Conservation (phyloP, 2,888 invertebrate genomes). For the Chymomyza caudatula region DNA sequence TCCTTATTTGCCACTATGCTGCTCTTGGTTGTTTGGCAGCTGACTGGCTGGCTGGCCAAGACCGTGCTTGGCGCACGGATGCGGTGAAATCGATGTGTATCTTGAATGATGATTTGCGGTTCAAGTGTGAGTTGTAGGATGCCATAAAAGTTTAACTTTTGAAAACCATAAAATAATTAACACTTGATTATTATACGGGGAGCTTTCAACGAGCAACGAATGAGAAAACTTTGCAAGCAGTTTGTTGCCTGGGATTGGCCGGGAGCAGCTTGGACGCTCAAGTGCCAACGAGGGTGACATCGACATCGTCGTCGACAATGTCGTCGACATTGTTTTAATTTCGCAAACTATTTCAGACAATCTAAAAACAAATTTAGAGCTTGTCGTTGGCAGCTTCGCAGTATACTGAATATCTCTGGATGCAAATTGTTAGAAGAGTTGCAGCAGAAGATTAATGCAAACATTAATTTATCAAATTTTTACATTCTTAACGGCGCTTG, state of each 20-base stretch:
- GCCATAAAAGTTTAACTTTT: conserved; percentile 64
- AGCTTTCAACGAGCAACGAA: conserved; percentile 47
- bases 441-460: conserved; percentile 58
- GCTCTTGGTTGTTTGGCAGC: conserved; percentile 1
- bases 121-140: conserved; percentile 27
- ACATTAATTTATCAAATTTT: conserved; percentile 60
- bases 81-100: conserved; percentile 69
- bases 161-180: conserved; percentile 78
- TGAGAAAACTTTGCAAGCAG: conserved; percentile 31
- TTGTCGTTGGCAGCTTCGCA: conserved; percentile 27
- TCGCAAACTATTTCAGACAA: conserved; percentile 55
- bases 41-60: not conserved
- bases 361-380: conserved; percentile 57
- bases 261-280: conserved; percentile 1
- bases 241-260: conserved; percentile 20
- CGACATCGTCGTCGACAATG: conserved; percentile 5
- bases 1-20: conserved; percentile 17
- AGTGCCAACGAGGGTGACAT: conserved; percentile 62
- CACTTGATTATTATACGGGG: conserved; percentile 78
- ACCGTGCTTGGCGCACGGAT: conserved; percentile 4
- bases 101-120: conserved; percentile 70
- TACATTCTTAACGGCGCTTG: conserved; percentile 35
- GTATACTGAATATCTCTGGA: conserved; percentile 20
- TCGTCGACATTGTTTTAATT: conserved; percentile 41
- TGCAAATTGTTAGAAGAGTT: conserved; percentile 64